phyloP scores from a whole-genome alignment of 23 tunicate genomes.

The Trididemnum miniatum region DNA sequence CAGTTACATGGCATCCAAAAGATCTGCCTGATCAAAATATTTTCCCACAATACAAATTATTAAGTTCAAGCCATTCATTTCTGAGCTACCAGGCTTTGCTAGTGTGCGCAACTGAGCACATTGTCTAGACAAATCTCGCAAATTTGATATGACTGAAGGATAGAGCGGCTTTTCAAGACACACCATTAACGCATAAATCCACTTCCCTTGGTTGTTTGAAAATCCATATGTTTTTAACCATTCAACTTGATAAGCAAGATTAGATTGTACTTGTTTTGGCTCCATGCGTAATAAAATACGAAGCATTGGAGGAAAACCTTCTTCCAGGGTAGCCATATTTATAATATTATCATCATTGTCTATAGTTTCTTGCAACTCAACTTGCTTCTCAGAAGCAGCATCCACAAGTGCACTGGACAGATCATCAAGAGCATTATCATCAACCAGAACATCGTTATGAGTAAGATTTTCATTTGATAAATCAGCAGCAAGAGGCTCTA shows the following conservation, averaged over 20 bases:
- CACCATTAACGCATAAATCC: constrained; percentile 78
- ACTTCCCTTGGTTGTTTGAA: constrained; percentile 82
- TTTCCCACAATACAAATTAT: constrained; percentile 76
- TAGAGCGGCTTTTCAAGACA: constrained; percentile 78
- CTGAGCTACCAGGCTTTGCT: constrained; percentile 17
- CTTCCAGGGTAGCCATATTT: constrained; percentile 42
- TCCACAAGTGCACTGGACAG: constrained; percentile 7
- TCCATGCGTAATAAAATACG: constrained; percentile 80
- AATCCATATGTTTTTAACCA: constrained; percentile 81
- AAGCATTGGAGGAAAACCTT: constrained; percentile 80
- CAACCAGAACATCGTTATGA: background rate
- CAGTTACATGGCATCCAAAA: constrained; percentile 40
- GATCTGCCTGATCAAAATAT: constrained; percentile 81
- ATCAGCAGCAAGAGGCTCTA: constrained; percentile 9
- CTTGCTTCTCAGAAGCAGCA: background rate
- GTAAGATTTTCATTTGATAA: background rate
- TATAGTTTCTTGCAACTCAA: background rate
- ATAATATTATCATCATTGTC: constrained; percentile 36
- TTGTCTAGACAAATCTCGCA: constrained; percentile 68
- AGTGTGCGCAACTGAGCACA: constrained; percentile 41
- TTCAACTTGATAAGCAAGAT: constrained; percentile 65
- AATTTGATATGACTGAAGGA: constrained; percentile 57
- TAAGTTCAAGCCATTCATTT: constrained; percentile 74
- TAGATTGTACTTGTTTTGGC: constrained; percentile 64
- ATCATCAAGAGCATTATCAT: background rate